Evolutionary conservation across 2,797 vertebrate species (phyloP), one percentile per base, ranked within the genome.

Genomic region (Coendou prehensilis): DNA sequence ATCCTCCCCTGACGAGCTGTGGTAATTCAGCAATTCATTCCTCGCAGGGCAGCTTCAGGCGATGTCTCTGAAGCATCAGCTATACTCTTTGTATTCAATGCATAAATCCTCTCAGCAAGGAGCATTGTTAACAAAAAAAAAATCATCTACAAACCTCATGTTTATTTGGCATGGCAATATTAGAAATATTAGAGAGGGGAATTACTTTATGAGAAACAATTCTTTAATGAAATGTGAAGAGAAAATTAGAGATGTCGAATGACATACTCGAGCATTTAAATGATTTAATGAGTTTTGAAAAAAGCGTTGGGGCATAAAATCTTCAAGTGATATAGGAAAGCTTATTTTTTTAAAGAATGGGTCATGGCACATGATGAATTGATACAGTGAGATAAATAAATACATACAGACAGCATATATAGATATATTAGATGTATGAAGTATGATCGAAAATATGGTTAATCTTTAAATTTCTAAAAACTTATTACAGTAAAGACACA

Each of bases 181-280:
- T 64, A 91, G 37, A 92, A 95, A 73, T 67, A 92, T 15, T 23
- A 67, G 61, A 78, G 20, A 79, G 26, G 64, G 47, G 30, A 82
- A 94, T 73, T 41, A 89, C 59, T 95, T 86, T 76, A 69, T 59
- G 78, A 85, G 54, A 95, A 80, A 79, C 6, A 6, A 13, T 30
- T 93, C 61, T 86, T 83, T 93, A 87, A 91, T 67, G 69, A 78
- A 92, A 91, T 78, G 57, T 14, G 45, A 93, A 88, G 78, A 71
- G 75, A 93, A 95, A 94, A 82, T 7, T 56, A 87, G 22, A 87
- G 71, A 67, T 73, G 23, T 76, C 56, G 89, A 71, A 61, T 61
- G 73, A 52, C 28, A 45, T 23, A 56, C 26, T 9, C 4, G 73
- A 75, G 56, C 67, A 78, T 79, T 85, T 45, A 73, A 95, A 92